Evolutionary conservation across 2,888 invertebrate genomes (phyloP), one percentile per base, ranked within the genome.

Genomic region (Drosophila rellima): DNA sequence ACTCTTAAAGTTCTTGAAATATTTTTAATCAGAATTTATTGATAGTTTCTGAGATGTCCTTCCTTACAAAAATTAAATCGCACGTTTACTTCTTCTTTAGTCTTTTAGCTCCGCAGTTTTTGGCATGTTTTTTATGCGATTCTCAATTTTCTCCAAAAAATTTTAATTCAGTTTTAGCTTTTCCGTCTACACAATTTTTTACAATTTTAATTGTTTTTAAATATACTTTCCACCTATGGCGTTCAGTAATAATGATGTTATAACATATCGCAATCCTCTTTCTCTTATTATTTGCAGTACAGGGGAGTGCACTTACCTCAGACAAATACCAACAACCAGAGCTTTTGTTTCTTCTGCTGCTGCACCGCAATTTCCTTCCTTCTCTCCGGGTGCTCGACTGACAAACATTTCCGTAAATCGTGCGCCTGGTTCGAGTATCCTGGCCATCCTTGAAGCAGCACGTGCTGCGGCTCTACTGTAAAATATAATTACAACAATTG

Each of bases 401-500:
- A 8, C 39, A 31, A 42, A 55, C 48, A 23, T 44, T 59, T 65
- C 57, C 13, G 6, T n/a, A 44, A 59, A 56, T 67, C 56, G 77
- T 66, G 48, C 29, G 37, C 7, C 37, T 40, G 62, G 35, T 7
- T 7, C 26, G 26, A 26, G 26, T 15, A 57, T 57, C 47, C 72
- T 54, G 62, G 2, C 54, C 54, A 57, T 6, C n/a, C 31, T 29
- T 13, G 10, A 20, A 8, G 51, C 35, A 52, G 77, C 83, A 82
- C 82, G 80, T 88, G 77, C 86, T 37, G 54, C 63, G 62, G 66
- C 65, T 85, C 47, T 40, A 61, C 63, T 70, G 26, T 40, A 54
- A 71, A 69, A 82, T 82, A 82, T 82, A 82, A 82, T 88, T 88
- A 82, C 48, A 75, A 67, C 70, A 80, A 85, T 82, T 83, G 78